These are phyloP conservation scores for Bombylius major DNA, from an alignment of 2,888 invertebrate genomes.

Conservation along the genomic window DNA sequence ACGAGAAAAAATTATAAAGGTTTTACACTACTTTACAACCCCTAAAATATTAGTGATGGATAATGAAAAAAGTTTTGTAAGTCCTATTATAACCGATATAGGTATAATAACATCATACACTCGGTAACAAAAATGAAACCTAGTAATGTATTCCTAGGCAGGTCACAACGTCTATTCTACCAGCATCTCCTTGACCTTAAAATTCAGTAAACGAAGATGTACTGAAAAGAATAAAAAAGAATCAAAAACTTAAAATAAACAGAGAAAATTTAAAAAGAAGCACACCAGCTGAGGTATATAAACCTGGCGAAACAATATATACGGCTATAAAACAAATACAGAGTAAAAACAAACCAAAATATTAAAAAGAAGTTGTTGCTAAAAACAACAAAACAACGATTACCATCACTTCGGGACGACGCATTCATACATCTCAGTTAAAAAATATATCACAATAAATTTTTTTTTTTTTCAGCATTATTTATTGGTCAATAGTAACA, in stretches of 20 bases:
- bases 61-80: too few species aligned
- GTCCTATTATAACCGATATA: neutral
- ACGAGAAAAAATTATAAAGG: neutral
- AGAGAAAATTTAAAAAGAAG: neutral
- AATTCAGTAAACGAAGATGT: neutral
- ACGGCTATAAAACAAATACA: neutral
- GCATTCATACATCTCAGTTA: neutral
- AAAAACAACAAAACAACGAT: neutral
- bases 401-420: neutral
- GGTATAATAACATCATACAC: neutral
- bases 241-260: neutral
- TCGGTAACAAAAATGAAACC: neutral
- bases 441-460: neutral
- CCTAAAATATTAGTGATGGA: neutral
- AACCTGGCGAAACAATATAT: neutral
- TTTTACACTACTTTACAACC: neutral
- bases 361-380: neutral
- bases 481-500: too few species aligned
- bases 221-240: neutral
- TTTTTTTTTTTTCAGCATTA: too few species aligned
- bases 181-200: neutral
- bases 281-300: neutral
- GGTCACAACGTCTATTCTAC: neutral
- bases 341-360: neutral
- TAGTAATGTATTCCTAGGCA: neutral